Evolutionary conservation across 2,797 vertebrate species (phyloP), one percentile per base, ranked within the genome.

Genomic region (Anomalospiza imberbis): DNA sequence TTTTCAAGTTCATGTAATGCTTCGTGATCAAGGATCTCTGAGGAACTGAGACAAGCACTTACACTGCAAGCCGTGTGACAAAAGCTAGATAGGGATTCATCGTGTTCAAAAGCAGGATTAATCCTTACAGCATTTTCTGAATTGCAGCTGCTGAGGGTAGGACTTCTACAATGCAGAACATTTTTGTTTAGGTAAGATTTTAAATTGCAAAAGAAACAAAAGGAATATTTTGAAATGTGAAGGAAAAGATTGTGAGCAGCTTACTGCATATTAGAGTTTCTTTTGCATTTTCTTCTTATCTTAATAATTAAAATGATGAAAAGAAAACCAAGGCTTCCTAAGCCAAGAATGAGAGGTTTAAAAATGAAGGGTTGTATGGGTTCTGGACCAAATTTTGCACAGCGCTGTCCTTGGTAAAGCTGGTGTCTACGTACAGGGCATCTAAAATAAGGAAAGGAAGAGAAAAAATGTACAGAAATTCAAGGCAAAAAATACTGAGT

Each of bases 41-140:
- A 97, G 86, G 98, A 98, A 83, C 87, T 93, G 72, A 97, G 96
- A 63, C 90, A 96, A 92, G 94, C 94, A 97, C 98, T 98, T 68
- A 98, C 98, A 65, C 98, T 92, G 94, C 88, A 97, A n/a, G 98
- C 93, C 62, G 97, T 94, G 38, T 95, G 98, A 80, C 97, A 98
- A 96, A 95, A 83, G 82, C 77, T 87, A 92, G 97, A 97, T 97
- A 96, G 85, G 97, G 97, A 97, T 42, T 99, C 98, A 31, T 98
- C 98, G 25, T 98, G 98, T 94, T 99, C 98, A 98, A 98, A 98
- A 93, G 97, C 97, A 32, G 98, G 98, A 96, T 98, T 99, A 96
- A 98, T 97, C 98, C 98, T 98, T 95, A 98, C 93, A 91, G 98
- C 96, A 66, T 96, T 98, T 96, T 98, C 98, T 97, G 98, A 98